Evolutionary conservation across 2,888 invertebrate genomes (phyloP).

Genomic region (Apodemia duryi): DNA sequence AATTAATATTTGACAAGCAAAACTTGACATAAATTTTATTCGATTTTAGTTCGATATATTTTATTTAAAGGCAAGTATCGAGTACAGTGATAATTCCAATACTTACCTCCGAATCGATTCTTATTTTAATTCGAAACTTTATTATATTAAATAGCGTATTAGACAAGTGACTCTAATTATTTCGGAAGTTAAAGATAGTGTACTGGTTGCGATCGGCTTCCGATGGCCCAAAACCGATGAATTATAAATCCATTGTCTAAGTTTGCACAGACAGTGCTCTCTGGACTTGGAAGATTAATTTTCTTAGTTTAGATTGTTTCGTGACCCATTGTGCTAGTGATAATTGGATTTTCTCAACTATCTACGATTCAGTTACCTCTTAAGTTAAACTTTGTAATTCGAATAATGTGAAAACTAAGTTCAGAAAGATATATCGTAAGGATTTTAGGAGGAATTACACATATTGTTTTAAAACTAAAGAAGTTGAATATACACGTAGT

Average conservation of each 20-base stretch:
- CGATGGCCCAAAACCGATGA: constrained; percentile 73
- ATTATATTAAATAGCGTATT: background rate
- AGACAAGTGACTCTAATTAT: background rate
- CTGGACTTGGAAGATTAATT: constrained; percentile 78
- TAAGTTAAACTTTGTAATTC: constrained; percentile 37
- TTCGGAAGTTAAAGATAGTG: constrained; percentile 4
- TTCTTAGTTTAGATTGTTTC: constrained; percentile 80
- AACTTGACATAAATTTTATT: background rate
- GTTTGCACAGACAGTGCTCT: constrained; percentile 74
- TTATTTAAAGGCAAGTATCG: background rate
- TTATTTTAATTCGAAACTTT: background rate
- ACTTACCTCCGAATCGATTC: background rate
- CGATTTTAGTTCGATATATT: background rate
- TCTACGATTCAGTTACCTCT: constrained; percentile 74
- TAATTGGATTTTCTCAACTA: constrained; percentile 76
- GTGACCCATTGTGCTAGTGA: constrained; percentile 77
- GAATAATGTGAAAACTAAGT: constrained; percentile 22
- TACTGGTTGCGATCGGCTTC: constrained; percentile 42
- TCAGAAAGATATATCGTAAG: constrained; percentile 11
- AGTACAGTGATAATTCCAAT: background rate
- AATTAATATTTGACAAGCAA: background rate
- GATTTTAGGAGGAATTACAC: too few relatives aligned
- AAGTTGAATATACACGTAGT: background rate
- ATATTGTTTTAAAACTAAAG: constrained; percentile 6
- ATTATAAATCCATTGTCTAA: constrained; percentile 79